Evolutionary conservation across 2,888 invertebrate species (phyloP).

Genomic region (Spodoptera exigua): DNA sequence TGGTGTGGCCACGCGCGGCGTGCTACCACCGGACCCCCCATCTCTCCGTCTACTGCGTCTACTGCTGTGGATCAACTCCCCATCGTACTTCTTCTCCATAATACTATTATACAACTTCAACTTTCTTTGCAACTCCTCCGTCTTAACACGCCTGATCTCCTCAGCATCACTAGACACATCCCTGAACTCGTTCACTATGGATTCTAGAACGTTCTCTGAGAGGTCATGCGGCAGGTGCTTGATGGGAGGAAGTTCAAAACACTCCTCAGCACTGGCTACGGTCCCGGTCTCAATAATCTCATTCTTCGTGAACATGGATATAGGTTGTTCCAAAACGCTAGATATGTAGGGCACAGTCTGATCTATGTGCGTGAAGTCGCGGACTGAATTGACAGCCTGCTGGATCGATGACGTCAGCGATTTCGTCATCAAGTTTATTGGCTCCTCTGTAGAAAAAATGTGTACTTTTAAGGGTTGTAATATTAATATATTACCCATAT

Average conservation of each 20-base stretch:
- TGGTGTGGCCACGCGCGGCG: constrained; percentile 73
- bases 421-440: constrained; percentile 80
- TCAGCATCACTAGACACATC: constrained; percentile 77
- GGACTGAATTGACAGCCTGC: constrained; percentile 82
- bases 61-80: constrained; percentile 91
- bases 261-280: constrained; percentile 91
- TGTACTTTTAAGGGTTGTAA: constrained; percentile 4
- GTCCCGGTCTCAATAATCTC: constrained; percentile 74
- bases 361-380: constrained; percentile 78
- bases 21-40: constrained; percentile 68
- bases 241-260: constrained; percentile 92
- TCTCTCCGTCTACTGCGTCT: constrained; percentile 77
- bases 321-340: constrained; percentile 81
- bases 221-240: constrained; percentile 85
- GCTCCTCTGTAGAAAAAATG: constrained; percentile 70
- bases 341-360: constrained; percentile 81
- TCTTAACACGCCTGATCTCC: constrained; percentile 71
- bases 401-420: constrained; percentile 83
- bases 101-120: constrained; percentile 92
- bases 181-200: constrained; percentile 81
- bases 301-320: constrained; percentile 76
- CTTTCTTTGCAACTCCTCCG: constrained; percentile 83
- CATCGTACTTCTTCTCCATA: constrained; percentile 92
- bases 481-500: too few species aligned
- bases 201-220: constrained; percentile 79